These are phyloP conservation scores for Cheilosia grossa DNA, from an alignment of 2,888 invertebrate genomes.

Conservation along the genomic window DNA sequence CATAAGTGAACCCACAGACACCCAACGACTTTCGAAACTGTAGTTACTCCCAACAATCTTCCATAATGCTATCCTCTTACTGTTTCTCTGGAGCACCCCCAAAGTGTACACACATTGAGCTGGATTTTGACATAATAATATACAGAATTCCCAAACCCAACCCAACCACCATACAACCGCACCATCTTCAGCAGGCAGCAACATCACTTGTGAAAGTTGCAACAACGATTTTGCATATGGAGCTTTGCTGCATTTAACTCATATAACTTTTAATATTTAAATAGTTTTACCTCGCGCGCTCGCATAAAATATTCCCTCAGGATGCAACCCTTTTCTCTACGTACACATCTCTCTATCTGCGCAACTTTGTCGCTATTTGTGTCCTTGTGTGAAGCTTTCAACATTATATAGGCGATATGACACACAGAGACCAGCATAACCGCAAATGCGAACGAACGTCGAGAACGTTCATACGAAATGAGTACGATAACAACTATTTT, in stretches of 20 bases:
- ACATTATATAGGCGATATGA: constrained; percentile 35
- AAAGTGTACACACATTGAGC: constrained; percentile 20
- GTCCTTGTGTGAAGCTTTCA: constrained; percentile 58
- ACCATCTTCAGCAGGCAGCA: constrained; percentile 15
- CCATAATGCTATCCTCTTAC: constrained; percentile 46
- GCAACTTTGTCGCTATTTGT: constrained; percentile 20
- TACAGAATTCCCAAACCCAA: constrained; percentile 30
- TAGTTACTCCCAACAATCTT: constrained; percentile 71
- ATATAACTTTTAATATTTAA: constrained; percentile 74
- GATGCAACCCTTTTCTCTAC: constrained; percentile 51
- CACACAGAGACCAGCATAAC: constrained; percentile 25
- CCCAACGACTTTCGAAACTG: constrained; percentile 61
- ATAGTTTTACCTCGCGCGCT: constrained; percentile 71
- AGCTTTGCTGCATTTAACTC: constrained; percentile 74
- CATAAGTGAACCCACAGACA: constrained; percentile 20
- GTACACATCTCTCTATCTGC: not conserved
- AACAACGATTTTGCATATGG: constrained; percentile 71
- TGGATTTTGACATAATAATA: constrained; percentile 48
- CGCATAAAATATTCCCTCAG: constrained; percentile 72
- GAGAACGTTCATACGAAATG: constrained; percentile 40
- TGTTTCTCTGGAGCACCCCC: not conserved
- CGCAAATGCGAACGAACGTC: constrained; percentile 53
- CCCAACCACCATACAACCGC: constrained; percentile 8
- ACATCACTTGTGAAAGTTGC: constrained; percentile 47
- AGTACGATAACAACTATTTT: constrained; percentile 63